These are phyloP conservation scores for Rhamphomyia laevipes DNA, from an alignment of 2,888 invertebrate species.

Conservation along the genomic window DNA sequence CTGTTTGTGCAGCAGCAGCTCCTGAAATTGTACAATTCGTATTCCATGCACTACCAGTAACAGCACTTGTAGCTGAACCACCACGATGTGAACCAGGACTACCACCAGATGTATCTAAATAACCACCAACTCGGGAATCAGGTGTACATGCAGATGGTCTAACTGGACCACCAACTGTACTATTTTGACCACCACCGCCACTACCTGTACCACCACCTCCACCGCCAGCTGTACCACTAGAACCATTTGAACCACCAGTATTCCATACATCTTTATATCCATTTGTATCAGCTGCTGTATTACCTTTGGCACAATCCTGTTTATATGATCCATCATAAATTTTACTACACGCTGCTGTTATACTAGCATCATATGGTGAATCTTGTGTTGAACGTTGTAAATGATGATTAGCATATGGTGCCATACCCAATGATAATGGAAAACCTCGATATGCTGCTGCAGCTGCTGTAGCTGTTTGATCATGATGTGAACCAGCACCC, in stretches of 20 bases:
- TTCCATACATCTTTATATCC: constrained; percentile 54
- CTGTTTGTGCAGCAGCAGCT: constrained; percentile 64
- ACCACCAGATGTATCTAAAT: constrained; percentile 63
- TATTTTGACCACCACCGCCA: constrained; percentile 38
- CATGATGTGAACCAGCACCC: constrained; percentile 56
- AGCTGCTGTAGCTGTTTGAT: constrained; percentile 52
- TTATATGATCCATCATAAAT: constrained; percentile 44
- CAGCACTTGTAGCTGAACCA: constrained; percentile 41
- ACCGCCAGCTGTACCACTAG: constrained; percentile 44
- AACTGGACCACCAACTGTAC: constrained; percentile 42
- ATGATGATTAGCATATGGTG: constrained; percentile 73
- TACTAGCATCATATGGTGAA: constrained; percentile 83
- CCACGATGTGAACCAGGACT: constrained; percentile 62
- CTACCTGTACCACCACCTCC: constrained; percentile 45
- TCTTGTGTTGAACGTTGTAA: constrained; percentile 74
- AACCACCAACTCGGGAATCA: constrained; percentile 69
- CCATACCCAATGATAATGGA: constrained; percentile 73
- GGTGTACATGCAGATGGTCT: constrained; percentile 84
- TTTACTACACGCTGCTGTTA: constrained; percentile 74
- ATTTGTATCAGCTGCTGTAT: constrained; percentile 42
- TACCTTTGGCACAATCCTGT: constrained; percentile 62
- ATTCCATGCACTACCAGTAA: constrained; percentile 62
- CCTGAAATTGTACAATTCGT: constrained; percentile 75
- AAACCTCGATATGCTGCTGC: constrained; percentile 69
- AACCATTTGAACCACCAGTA: constrained; percentile 36